phyloP scores from a whole-genome alignment of 2,113 vertebrate genomes.

The Cheirogaleus medius region DNA sequence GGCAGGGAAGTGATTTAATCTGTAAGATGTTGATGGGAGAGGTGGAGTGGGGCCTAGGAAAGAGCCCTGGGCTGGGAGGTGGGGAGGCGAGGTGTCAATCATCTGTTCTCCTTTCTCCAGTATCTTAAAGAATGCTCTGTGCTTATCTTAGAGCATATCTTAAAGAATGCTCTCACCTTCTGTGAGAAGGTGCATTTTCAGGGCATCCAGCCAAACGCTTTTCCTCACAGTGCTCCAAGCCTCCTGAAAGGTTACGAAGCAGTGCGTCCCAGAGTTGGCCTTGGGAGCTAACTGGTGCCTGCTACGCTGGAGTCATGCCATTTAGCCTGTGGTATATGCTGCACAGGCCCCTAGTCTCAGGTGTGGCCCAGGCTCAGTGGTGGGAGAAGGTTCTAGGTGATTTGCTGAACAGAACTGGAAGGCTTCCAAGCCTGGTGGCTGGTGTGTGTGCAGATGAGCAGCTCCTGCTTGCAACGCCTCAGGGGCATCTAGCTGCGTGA shows the following conservation, averaged over 20 bases:
- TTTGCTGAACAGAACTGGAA: not conserved
- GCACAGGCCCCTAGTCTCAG: accelerated
- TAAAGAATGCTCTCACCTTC: no score
- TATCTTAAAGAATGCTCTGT: no score
- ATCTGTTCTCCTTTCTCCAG: not conserved
- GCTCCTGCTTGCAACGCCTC: not conserved
- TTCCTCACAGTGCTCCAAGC: not conserved
- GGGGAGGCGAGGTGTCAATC: not conserved
- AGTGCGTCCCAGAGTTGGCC: not conserved
- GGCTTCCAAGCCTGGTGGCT: not conserved
- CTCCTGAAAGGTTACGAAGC: not conserved
- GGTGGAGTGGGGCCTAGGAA: not conserved
- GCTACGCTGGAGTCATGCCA: accelerated
- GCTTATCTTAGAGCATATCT: no score
- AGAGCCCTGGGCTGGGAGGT: not conserved
- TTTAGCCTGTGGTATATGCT: accelerated
- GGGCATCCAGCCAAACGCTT: not conserved
- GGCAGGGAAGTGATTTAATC: not conserved
- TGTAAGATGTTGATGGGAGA: not conserved
- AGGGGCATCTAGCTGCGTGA: not conserved
- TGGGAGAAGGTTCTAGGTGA: not conserved
- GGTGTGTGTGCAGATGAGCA: not conserved
- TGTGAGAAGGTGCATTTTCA: not conserved
- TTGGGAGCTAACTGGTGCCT: not conserved
- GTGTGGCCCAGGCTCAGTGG: not conserved